phyloP scores from a whole-genome alignment of 1,140 invertebrate species.

The Hylaeus anthracinus region DNA sequence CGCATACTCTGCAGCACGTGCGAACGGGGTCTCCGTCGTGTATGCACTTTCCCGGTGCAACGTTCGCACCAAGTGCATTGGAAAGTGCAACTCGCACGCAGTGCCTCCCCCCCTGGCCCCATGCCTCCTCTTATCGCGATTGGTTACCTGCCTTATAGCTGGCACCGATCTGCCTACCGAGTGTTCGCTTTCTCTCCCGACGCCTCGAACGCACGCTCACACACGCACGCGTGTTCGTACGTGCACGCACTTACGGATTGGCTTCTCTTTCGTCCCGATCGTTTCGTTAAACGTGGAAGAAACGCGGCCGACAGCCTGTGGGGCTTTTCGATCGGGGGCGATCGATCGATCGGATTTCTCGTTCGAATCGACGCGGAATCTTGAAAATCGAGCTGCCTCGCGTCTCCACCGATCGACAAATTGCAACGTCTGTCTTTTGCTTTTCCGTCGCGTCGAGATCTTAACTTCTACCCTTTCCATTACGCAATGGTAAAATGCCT shows the following conservation, averaged over 20 bases:
- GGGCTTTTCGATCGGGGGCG: slow-evolving; percentile 39
- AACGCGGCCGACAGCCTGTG: slow-evolving; percentile 38
- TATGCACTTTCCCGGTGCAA: slow-evolving; percentile 61
- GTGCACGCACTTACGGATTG: slow-evolving; percentile 22
- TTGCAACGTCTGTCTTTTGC: background rate
- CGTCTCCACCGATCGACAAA: background rate
- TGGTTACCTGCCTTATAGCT: slow-evolving; percentile 60
- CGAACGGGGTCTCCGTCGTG: slow-evolving; percentile 30
- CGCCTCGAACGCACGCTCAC: slow-evolving; percentile 55
- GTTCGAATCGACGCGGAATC: background rate
- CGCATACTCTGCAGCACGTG: slow-evolving; percentile 18
- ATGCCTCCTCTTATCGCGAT: slow-evolving; percentile 46
- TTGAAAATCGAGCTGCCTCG: slow-evolving; percentile 3
- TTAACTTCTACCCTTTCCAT: background rate
- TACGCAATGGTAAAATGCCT: no score
- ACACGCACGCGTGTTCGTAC: background rate
- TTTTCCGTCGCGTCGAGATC: background rate
- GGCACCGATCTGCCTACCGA: slow-evolving; percentile 72
- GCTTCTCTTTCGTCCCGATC: slow-evolving; percentile 4
- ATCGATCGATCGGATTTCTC: slow-evolving; percentile 49
- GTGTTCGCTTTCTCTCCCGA: slow-evolving; percentile 69
- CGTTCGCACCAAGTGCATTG: slow-evolving; percentile 70
- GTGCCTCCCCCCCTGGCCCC: slow-evolving; percentile 19
- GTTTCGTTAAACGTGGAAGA: slow-evolving; percentile 61
- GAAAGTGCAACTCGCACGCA: slow-evolving; percentile 70